Percentiles rank a stretch among this genome's conserved stretches.
Conservation (phyloP, 2,888 invertebrate species). For the Xanthostigma xanthostigma region DNA sequence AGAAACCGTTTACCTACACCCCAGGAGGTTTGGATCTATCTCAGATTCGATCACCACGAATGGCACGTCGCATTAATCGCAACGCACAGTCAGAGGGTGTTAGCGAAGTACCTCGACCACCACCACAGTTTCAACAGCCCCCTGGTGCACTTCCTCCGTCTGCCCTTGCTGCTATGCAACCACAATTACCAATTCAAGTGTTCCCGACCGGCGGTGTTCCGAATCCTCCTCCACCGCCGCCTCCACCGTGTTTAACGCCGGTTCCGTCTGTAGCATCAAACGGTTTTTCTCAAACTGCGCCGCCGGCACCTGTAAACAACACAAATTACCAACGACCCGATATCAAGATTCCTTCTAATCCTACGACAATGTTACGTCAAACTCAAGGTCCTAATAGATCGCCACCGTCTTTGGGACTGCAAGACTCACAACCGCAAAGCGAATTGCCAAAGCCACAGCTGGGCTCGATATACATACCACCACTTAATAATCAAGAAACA, state of each 20-base stretch:
- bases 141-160: conserved; percentile 42
- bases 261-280: conserved; percentile 7
- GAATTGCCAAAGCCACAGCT: conserved; percentile 26
- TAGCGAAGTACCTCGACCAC: conserved; percentile 31
- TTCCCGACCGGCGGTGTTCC: conserved; percentile 30
- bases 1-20: conserved; percentile 93
- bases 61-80: conserved; percentile 63
- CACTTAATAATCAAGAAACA: conserved; percentile 17
- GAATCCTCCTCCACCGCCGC: conserved; percentile 22
- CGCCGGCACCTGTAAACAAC: conserved; percentile 37
- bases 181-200: conserved; percentile 48
- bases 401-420: conserved; percentile 37
- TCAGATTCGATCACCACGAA: conserved; percentile 78
- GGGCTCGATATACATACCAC: conserved; percentile 40
- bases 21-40: conserved; percentile 85
- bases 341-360: conserved; percentile 59
- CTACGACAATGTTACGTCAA: conserved; percentile 52
- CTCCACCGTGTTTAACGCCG: conserved; percentile 16
- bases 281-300: conserved; percentile 26
- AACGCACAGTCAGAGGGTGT: conserved; percentile 59
- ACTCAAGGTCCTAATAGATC: conserved; percentile 42
- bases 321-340: conserved; percentile 49
- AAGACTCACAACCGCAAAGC: conserved; percentile 19
- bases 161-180: conserved; percentile 43
- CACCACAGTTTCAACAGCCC: conserved; percentile 31